Percentiles rank a stretch among this genome's conserved stretches.
Conservation (phyloP, 2,113 vertebrate genomes). For the Platysteira castanea region DNA sequence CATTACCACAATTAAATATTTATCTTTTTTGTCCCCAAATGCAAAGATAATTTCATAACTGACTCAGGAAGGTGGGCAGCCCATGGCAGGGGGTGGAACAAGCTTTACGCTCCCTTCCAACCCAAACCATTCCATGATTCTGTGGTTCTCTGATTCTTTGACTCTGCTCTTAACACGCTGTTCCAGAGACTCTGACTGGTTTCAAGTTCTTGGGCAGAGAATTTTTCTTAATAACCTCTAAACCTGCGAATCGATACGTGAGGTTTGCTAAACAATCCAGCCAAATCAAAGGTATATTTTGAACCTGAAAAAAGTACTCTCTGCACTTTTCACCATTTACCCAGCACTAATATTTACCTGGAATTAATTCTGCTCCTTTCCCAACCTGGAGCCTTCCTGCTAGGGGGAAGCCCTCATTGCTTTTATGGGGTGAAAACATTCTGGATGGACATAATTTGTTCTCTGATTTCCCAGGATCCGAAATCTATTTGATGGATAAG, state of each 20-base stretch:
- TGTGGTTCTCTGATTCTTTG: background rate
- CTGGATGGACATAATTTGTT: background rate
- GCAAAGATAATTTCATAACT: background rate
- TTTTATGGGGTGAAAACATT: background rate
- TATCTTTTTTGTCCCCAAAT: background rate
- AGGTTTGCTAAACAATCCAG: background rate
- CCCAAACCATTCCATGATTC: background rate
- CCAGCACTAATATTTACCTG: background rate
- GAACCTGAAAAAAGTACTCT: background rate
- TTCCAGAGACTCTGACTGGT: background rate
- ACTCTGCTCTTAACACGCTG: accelerated
- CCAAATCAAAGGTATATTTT: background rate
- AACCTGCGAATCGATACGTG: background rate
- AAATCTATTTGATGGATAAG: background rate
- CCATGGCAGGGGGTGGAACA: no score
- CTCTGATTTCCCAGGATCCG: background rate
- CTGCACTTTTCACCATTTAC: background rate
- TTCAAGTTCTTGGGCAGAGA: background rate
- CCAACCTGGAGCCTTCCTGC: accelerated
- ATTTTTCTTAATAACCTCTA: background rate
- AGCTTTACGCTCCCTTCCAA: background rate
- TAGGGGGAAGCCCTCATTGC: accelerated
- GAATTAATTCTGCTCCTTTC: background rate
- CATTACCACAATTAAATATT: slow-evolving; percentile 20
- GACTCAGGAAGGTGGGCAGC: background rate